Base-by-base conservation (phyloP, 2,797 vertebrate genomes). In the Syndactyla subalaris region DNA sequence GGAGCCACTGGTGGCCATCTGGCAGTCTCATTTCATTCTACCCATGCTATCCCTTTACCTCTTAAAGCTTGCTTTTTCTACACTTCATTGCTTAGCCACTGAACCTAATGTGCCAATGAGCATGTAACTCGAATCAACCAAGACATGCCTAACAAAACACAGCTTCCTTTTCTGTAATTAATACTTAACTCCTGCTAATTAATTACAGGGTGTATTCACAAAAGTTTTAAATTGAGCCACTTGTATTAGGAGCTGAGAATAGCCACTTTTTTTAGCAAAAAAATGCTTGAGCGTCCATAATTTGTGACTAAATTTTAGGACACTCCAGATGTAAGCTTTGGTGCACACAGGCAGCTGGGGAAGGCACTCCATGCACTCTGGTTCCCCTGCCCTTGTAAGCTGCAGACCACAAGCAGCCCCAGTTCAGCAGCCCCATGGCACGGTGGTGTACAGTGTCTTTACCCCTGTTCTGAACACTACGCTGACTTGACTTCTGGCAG, bases 141-240 rank as follows among this genome's bases (percentile, higher is more conserved):
- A 68, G 79, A 51, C 15, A 36, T 22, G 57, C 54, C 39, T 62
- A 90, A 61, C 36, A 86, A 88, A 92, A 79, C 54, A 58, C 51
- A 52, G 18, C 19, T 86, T 92, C 55, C 51, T 84, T 70, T 76
- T 76, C 73, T 78, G 70, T 92, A 92, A 81, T 81, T 75, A 93
- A 66, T 67, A 24, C n/a, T 59, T 59, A 75, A 26, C 52, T 92
- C 41, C 75, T 79, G 39, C 36, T 82, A 55, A 46, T 55, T 55
- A 34, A 39, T 78, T 83, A 23, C 22, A 55, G 24, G 12, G 22
- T 68, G 46, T 62, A 34, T 49, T 26, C 38, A 85, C 45, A 26
- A 32, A 86, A 79, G 24, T 41, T 89, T 85, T 74, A 4, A 59
- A 77, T 27, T 79, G 14, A 87, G 55, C 10, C 39, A 12, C 19